These are phyloP conservation scores for Aythya baeri DNA, from an alignment of 2,113 vertebrate species.

Conservation along the genomic window DNA sequence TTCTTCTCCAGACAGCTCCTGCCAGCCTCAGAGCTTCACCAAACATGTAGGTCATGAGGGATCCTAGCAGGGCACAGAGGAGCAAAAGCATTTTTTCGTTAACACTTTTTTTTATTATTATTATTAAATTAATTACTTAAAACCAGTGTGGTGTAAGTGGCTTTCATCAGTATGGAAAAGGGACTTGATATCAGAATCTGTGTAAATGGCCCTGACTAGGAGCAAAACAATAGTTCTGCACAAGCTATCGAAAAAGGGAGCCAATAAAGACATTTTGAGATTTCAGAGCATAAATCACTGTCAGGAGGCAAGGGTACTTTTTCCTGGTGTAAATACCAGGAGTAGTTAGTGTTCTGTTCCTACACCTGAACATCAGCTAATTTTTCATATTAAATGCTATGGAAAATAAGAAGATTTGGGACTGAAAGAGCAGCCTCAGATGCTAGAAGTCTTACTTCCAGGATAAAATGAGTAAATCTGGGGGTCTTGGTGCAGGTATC, in stretches of 20 bases:
- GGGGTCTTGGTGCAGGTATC: not conserved
- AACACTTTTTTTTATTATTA: not conserved
- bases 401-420: not conserved
- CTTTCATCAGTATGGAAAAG: not conserved
- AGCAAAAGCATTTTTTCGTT: not conserved
- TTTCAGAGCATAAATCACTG: slow-evolving; percentile 42
- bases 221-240: not conserved
- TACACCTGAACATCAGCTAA: not conserved
- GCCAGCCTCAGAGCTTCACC: not conserved
- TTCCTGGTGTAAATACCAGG: not conserved
- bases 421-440: not conserved
- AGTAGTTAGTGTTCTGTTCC: not conserved
- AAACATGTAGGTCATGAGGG: not conserved
- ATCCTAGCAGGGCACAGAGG: not conserved
- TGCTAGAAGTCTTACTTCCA: not conserved
- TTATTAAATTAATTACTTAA: no score
- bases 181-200: not conserved
- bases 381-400: not conserved
- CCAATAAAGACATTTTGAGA: slow-evolving; percentile 8
- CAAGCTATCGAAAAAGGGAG: not conserved
- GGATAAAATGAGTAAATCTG: not conserved
- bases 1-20: not conserved
- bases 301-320: not conserved
- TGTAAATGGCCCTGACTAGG: not conserved
- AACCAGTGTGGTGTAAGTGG: not conserved